Base-by-base conservation (phyloP, 2,113 vertebrate genomes). In the Anarrhichthys ocellatus region DNA sequence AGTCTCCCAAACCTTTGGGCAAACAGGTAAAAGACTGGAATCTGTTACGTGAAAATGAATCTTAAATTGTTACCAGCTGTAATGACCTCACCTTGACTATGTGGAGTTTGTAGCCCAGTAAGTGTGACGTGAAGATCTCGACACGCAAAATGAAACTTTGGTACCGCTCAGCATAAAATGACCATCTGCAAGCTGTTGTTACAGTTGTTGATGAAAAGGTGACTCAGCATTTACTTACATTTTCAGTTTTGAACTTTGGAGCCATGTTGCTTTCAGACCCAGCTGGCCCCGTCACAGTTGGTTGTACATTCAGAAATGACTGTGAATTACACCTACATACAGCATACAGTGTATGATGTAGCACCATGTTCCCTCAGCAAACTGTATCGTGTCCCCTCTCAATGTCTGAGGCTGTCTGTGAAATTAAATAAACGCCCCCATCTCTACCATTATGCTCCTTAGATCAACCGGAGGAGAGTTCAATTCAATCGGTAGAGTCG, bases 401-500 rank as follows among this genome's bases (percentile, higher is more conserved):
- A 20, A 29, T 68, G 36, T 67, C 29, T 36, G 50, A 70, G 34
- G 24, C 15, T 46, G 68, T 20, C 62, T 48, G 24, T 56, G 50
- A 77, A 82, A 77, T 61, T 3, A 75, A 76, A 77, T 67, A 58
- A 66, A 20, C 22, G 3, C 59, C 5, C 36, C 32, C 6, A 13
- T 56, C 54, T 83, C 32, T 36, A 48, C 75, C 50, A 82, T 62
- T 1, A 54, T 65, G 59, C 76, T 80, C 52, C 76, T 66, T 70
- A 69, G 67, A 78, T 92, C 77, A 85, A 91, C 61, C 89, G 74
- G 24, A 90, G 85, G 90, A 63, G 83, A 73, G 90, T 92, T 90
- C 89, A 90, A 32, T 59, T 82, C 81, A 82, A 20, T 75, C 77
- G 61, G 80, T 91, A 87, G 90, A 91, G 84, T 92, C 93, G 92